Evolutionary conservation across 2,797 vertebrate genomes (phyloP), one percentile per base, ranked within the genome.

Genomic region (Philypnodon macrostomus): DNA sequence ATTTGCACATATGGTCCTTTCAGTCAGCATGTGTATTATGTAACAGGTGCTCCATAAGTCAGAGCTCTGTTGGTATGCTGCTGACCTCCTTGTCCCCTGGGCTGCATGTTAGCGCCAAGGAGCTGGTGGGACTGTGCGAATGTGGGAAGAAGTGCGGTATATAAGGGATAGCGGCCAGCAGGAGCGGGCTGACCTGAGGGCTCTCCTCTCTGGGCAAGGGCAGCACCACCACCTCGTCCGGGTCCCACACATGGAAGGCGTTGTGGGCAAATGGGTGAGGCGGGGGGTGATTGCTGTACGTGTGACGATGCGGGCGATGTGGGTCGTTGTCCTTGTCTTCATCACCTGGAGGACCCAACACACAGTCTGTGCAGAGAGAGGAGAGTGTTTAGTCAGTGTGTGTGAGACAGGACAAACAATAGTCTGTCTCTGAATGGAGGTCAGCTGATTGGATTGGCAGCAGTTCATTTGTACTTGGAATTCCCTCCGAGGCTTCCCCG

Each of bases 191-290:
- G 46, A 4, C 14, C 67, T 66, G 74, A 10, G 65, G 63, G 66
- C 70, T 73, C 6, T 86, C 75, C 0, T 87, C 77, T 0, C 50
- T 52, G 3, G 79, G 63, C 46, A 91, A 52, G 0, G 84, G 40
- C 65, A 92, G 40, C 65, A 92, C 76, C 36, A 88, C 70, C 44
- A 91, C 84, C 0, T 88, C 88, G 4, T 91, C 87, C 67, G 84
- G 82, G 71, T 90, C 87, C 86, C 89, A 90, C 37, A 90, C 78
- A 1, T 90, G 88, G 79, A 90, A 92, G 50, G 89, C 79, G 6
- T 90, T 90, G 72, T 87, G 89, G 30, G 85, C 58, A 12, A 88
- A 80, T 0, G 85, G 73, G 31, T 88, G 77, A 0, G 17, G 16
- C 0, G 67, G 19, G 0, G 84, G 80, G 4, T 70, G 71, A 27